These are phyloP conservation scores for Leptocoma aspasia DNA, from an alignment of 2,113 vertebrate species.

Conservation along the genomic window DNA sequence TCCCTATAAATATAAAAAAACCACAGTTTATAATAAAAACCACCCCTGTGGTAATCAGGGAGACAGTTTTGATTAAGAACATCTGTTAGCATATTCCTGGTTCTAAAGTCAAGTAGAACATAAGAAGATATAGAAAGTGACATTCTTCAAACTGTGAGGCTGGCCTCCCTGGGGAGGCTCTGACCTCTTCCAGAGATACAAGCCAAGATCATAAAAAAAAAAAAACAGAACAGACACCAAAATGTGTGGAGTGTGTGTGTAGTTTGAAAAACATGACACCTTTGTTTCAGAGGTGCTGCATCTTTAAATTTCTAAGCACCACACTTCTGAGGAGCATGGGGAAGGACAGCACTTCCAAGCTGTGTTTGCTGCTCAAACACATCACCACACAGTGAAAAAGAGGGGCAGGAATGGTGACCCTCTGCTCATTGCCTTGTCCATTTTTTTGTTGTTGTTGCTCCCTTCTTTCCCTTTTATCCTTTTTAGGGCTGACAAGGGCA, in stretches of 20 bases:
- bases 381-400: not conserved
- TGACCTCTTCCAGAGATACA: constrained; percentile 5
- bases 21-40: not conserved
- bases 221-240: not conserved
- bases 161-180: constrained; percentile 9
- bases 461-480: not conserved
- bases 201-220: constrained; percentile 23
- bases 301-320: not conserved
- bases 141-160: constrained; percentile 33
- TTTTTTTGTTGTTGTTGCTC: not conserved
- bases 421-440: not conserved
- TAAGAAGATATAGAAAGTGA: constrained; percentile 1
- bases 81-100: constrained; percentile 42
- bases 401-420: not conserved
- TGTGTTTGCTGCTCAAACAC: not conserved
- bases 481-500: not conserved
- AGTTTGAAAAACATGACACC: not conserved
- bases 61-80: constrained; percentile 64
- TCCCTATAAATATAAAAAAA: not conserved
- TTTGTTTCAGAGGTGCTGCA: not conserved
- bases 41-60: constrained; percentile 40
- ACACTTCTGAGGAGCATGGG: not conserved
- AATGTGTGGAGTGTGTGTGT: not conserved
- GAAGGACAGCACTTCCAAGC: not conserved
- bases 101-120: constrained; percentile 33